These are phyloP conservation scores for Ptychadena robeensis DNA, from an alignment of 2,797 vertebrate genomes.

Conservation along the genomic window DNA sequence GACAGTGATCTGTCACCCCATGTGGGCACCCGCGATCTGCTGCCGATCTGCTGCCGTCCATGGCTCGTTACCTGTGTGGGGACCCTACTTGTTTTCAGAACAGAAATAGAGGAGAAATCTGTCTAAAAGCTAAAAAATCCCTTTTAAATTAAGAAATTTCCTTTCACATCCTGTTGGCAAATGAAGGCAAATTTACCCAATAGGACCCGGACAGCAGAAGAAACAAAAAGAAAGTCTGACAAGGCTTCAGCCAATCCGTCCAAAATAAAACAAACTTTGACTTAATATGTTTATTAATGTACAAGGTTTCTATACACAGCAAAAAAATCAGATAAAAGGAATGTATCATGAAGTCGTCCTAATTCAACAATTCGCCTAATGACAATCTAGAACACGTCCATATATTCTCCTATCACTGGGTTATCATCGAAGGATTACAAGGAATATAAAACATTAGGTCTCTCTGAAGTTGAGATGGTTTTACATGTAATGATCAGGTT, in stretches of 20 bases:
- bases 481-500: too few relatives aligned
- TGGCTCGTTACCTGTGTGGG: background rate
- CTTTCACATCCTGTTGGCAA: too few relatives aligned
- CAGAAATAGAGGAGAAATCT: too few relatives aligned
- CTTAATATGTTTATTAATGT: too few relatives aligned
- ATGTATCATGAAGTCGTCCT: background rate
- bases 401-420: background rate
- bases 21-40: too few relatives aligned
- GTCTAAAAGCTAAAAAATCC: background rate
- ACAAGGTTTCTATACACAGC: background rate
- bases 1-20: too few relatives aligned
- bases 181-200: background rate
- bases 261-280: background rate
- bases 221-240: background rate
- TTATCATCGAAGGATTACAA: background rate
- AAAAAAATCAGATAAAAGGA: constrained; percentile 6
- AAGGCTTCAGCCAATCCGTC: background rate
- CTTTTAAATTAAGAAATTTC: background rate
- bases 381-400: background rate
- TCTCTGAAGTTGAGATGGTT: too few relatives aligned
- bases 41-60: too few relatives aligned
- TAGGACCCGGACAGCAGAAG: background rate
- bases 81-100: too few relatives aligned
- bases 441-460: too few relatives aligned
- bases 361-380: background rate